Evolutionary conservation across 2,888 invertebrate species (phyloP), one percentile per base, ranked within the genome.

Genomic region (Esperia sulphurella): DNA sequence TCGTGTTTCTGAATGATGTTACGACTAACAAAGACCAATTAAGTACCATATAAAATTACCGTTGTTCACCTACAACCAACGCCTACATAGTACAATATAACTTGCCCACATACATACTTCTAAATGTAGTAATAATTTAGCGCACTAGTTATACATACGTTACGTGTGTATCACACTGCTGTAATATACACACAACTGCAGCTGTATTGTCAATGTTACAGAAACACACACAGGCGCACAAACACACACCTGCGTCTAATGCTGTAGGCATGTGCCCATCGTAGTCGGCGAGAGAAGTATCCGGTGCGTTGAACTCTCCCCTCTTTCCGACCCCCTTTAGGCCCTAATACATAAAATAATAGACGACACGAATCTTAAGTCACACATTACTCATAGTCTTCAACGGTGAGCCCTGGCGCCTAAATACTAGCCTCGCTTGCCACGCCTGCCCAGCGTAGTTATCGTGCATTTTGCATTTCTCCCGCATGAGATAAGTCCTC

Each of bases 131-230:
- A 71, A 75, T 79, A 79, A 75, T 71, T 78, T 70, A 74, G 67
- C 63, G 61, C 61, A 65, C 63, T 68, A 21, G 21, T 21, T 64
- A 68, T 49, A 46, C 45, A 54, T 50, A 47, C 44, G 39, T 38
- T 51, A 37, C 10, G 12, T 7, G 9, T 8, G 42, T 9, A 41
- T 41, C 42, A 41, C 33, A 42, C 35, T 42, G 45, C 49, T 48
- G 49, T 45, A 14, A 9, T 57, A 54, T 63, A 68, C 71, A 75
- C 75, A 76, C 74, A 58, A 62, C 54, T 67, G 71, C 71, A 67
- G 62, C 63, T 37, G 79, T 82, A 86, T n/a, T 87, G 87, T 87
- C 88, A 87, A 87, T 86, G 86, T 87, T 85, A 86, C 85, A 77
- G 59, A 54, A 51, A 49, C 50, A 58, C 65, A 53, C 75, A 73